Evolutionary conservation across 2,113 vertebrate species (phyloP), one percentile per base, ranked within the genome.

Genomic region (Aptenodytes forsteri): DNA sequence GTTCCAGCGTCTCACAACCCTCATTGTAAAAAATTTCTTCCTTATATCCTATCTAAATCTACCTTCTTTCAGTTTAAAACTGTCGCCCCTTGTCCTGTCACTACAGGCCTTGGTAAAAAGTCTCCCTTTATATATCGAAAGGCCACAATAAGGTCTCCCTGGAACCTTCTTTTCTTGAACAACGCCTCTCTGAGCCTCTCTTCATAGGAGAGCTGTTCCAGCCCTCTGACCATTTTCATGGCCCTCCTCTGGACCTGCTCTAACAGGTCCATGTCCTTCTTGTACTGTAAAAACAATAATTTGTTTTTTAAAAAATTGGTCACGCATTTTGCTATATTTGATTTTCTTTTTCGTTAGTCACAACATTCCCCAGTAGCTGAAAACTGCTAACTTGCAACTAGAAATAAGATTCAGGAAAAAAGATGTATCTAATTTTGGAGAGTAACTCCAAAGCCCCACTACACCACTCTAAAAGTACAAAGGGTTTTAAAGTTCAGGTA

Each of bases 111-210:
- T 36, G 20, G 15, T 20, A 30, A 59, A 59, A 59, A 26, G 20
- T 11, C 26, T 59, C 75, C 14, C 21, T 66, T 56, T 40, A 34
- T 19, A 22, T 16, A 58, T 7, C 23, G 52, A 49, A n/a, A 86
- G 46, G 38, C 18, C 15, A 2, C 29, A 6, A 6, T 26, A 25
- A 26, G 16, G 8, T 67, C 64, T 46, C 54, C 55, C 11, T 0
- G 17, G 8, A 78, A 13, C 32, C 30, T 59, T 69, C 23, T 78
- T 11, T 59, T 61, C 75, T 47, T 25, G 26, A 69, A 17, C 16
- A 7, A 20, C 0, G 0, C 3, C 38, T 59, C 21, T 32, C 36
- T 58, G 3, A 46, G 46, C 62, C 29, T 54, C 6, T 50, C 44
- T 9, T 46, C 46, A 15, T 1, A 59, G 16, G 7, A 66, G 16